phyloP scores from a whole-genome alignment of 2,113 vertebrate species.

The Dromaius novaehollandiae region DNA sequence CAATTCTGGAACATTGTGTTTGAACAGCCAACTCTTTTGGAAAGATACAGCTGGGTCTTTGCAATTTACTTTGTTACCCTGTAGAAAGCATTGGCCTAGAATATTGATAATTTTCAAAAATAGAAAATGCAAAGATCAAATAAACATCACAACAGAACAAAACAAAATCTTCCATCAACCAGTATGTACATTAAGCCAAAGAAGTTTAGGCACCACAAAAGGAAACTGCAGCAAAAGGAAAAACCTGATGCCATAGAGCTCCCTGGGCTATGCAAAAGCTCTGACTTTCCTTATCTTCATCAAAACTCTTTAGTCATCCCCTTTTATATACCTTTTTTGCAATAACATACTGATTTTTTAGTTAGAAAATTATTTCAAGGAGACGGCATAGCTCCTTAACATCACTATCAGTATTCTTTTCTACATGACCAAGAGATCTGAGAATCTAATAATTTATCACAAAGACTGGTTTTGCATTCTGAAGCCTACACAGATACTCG shows the following conservation, averaged over 20 bases:
- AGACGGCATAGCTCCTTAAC: neutral
- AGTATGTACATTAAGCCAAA: neutral
- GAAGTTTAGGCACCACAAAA: neutral
- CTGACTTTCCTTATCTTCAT: neutral
- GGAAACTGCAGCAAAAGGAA: neutral
- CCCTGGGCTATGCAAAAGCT: neutral
- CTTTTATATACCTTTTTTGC: neutral
- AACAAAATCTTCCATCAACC: neutral
- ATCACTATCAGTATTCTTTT: neutral
- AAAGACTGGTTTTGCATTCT: neutral
- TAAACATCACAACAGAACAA: neutral
- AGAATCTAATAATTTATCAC: neutral
- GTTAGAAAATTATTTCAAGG: neutral
- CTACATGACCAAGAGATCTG: neutral
- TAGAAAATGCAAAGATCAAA: neutral
- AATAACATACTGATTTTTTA: neutral
- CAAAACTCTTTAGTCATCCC: neutral
- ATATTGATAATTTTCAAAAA: neutral
- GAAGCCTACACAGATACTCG: neutral
- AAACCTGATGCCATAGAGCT: neutral
- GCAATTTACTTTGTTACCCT: neutral
- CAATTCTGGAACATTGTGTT: neutral
- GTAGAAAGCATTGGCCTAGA: neutral
- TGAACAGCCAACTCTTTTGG: neutral
- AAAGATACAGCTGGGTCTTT: neutral